Conservation (phyloP, 1,140 invertebrate species). For the Bombus sylvicola region DNA sequence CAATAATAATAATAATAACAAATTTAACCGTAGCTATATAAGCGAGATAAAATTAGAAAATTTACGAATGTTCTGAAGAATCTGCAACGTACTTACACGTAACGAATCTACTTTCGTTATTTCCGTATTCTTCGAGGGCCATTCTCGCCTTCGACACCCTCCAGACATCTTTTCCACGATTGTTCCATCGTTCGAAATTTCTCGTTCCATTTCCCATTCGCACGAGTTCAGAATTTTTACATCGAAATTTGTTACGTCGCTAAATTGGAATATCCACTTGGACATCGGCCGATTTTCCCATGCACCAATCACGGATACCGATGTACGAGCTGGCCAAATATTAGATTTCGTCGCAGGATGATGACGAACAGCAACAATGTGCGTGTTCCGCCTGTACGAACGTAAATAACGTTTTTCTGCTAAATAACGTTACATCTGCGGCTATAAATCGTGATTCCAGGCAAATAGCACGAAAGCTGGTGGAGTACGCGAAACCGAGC, state of each 20-base stretch:
- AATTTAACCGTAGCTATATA: too few relatives aligned
- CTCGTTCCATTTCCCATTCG: neutral
- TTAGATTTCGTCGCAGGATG: neutral
- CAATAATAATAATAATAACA: too few relatives aligned
- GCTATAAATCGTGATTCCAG: neutral
- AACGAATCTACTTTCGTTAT: neutral
- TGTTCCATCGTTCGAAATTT: neutral
- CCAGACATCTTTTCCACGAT: neutral
- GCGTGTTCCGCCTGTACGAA: neutral
- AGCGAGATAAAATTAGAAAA: neutral
- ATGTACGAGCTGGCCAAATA: neutral
- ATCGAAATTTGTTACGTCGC: neutral
- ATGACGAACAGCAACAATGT: slow-evolving; percentile 4
- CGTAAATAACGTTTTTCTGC: slow-evolving; percentile 25
- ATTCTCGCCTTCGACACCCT: neutral
- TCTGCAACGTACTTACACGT: neutral
- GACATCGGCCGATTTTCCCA: neutral
- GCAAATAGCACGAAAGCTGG: neutral
- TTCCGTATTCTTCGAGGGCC: neutral
- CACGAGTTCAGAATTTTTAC: neutral
- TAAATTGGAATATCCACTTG: neutral
- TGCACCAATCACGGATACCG: neutral
- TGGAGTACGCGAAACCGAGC: neutral
- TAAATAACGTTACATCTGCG: slow-evolving; percentile 14
- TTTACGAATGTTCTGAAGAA: neutral